Percentiles rank a stretch among this genome's conserved stretches.
These are phyloP conservation scores for Nysson spinosus DNA, from an alignment of 2,888 invertebrate species.

Conservation along the genomic window DNA sequence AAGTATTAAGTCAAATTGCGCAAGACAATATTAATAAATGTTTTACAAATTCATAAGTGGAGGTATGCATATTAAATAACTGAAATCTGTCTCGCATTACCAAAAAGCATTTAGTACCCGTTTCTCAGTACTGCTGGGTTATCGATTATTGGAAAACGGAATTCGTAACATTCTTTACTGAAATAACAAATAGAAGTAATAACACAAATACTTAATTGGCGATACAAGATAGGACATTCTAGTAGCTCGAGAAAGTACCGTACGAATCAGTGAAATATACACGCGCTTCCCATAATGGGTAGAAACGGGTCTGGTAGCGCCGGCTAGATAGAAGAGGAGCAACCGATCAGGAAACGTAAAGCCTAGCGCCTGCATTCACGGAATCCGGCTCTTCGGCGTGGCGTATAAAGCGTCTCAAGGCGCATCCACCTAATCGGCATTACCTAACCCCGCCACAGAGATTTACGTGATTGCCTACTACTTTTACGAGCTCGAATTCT, in stretches of 20 bases:
- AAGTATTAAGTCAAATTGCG: no score
- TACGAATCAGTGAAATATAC: background rate
- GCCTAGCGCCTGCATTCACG: constrained; percentile 28
- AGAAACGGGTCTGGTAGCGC: constrained; percentile 8
- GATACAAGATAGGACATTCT: constrained; percentile 17
- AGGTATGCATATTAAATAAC: no score
- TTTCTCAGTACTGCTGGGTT: no score
- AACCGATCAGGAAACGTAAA: constrained; percentile 33
- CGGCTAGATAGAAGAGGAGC: constrained; percentile 8
- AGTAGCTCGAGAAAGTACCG: constrained; percentile 24
- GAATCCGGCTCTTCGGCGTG: constrained; percentile 27
- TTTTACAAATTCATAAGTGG: no score
- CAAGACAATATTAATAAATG: no score
- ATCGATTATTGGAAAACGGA: constrained; percentile 1
- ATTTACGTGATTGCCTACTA: constrained; percentile 43
- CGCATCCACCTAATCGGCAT: constrained; percentile 50
- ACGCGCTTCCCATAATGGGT: constrained; percentile 2
- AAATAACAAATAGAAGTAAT: constrained; percentile 10
- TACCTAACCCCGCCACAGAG: constrained; percentile 37
- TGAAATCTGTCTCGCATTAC: no score
- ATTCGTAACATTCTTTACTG: no score
- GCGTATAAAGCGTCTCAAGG: constrained; percentile 36
- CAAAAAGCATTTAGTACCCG: no score
- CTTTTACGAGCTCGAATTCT: constrained; percentile 39
- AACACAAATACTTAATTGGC: constrained; percentile 9